phyloP scores from a whole-genome alignment of 1,140 invertebrate genomes.

The Pristionchus pacificus region DNA sequence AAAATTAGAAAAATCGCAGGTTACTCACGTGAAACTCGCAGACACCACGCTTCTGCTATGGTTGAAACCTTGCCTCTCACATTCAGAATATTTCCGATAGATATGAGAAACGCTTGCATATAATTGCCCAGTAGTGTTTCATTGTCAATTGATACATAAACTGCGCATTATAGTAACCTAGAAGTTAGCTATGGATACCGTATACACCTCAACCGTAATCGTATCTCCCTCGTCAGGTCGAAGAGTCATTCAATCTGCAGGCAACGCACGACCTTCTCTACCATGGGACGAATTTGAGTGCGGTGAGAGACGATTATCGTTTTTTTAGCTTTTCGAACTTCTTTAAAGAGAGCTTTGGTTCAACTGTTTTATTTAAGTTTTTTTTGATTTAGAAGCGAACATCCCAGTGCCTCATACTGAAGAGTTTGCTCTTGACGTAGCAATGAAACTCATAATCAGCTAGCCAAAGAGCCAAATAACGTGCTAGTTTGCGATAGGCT shows the following conservation, averaged over 20 bases:
- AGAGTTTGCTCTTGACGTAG: neutral
- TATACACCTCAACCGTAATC: too few relatives aligned
- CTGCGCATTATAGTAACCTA: too few relatives aligned
- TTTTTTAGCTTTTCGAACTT: constrained; percentile 68
- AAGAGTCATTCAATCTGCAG: constrained; percentile 97
- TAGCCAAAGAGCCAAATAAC: neutral
- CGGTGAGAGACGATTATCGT: constrained; percentile 9
- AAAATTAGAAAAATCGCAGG: too few relatives aligned
- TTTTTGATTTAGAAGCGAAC: constrained; percentile 7
- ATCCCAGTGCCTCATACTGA: constrained; percentile 3
- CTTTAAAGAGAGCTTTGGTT: constrained; percentile 70
- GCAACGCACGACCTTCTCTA: constrained; percentile 95
- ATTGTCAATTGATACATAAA: too few relatives aligned
- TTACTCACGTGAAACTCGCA: too few relatives aligned
- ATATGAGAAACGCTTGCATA: too few relatives aligned
- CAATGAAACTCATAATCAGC: neutral
- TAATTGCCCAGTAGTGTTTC: too few relatives aligned
- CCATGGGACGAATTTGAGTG: constrained; percentile 28
- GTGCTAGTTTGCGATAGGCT: neutral
- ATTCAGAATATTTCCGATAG: too few relatives aligned
- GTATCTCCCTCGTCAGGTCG: too few relatives aligned
- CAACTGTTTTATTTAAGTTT: constrained; percentile 7
- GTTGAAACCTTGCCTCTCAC: too few relatives aligned
- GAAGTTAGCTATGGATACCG: too few relatives aligned
- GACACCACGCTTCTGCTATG: too few relatives aligned